These are phyloP conservation scores for Armadillidium nasatum DNA, from an alignment of 1,140 invertebrate genomes.

Conservation along the genomic window DNA sequence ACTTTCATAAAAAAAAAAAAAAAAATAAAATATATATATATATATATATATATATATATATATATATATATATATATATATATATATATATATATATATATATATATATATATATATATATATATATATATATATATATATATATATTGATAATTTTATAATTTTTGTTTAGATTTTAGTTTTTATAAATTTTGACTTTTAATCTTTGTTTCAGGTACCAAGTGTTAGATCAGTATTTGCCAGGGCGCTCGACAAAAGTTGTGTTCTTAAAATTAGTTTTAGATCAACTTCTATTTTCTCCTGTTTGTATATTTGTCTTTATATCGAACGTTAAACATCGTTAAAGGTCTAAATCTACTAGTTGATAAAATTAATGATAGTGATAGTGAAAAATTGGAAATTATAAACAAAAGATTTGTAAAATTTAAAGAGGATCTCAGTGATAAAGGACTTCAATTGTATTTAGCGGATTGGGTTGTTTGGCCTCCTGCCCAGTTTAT, in stretches of 20 bases:
- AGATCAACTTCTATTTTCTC: slow-evolving; percentile 84
- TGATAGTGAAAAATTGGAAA: slow-evolving; percentile 38
- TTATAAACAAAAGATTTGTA: slow-evolving; percentile 54
- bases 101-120: neutral
- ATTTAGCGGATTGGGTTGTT: slow-evolving; percentile 72
- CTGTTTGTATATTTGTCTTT: slow-evolving; percentile 73
- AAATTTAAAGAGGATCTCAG: slow-evolving; percentile 61
- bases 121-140: slow-evolving; percentile 11
- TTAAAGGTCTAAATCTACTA: slow-evolving; percentile 60
- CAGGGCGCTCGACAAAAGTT: slow-evolving; percentile 62
- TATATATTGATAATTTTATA: no score
- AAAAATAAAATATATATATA: no score
- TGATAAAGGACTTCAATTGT: slow-evolving; percentile 71
- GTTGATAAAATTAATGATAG: neutral
- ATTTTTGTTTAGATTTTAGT: no score
- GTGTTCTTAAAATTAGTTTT: slow-evolving; percentile 78
- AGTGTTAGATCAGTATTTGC: slow-evolving; percentile 63
- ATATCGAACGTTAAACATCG: slow-evolving; percentile 68
- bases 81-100: neutral
- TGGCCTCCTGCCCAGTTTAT: slow-evolving; percentile 76
- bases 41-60: neutral
- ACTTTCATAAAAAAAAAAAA: no score
- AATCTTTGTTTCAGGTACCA: slow-evolving; percentile 56
- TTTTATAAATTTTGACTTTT: neutral
- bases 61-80: neutral